Evolutionary conservation across 2,888 invertebrate species (phyloP), one percentile per base, ranked within the genome.

Genomic region (Drosophila cognata): DNA sequence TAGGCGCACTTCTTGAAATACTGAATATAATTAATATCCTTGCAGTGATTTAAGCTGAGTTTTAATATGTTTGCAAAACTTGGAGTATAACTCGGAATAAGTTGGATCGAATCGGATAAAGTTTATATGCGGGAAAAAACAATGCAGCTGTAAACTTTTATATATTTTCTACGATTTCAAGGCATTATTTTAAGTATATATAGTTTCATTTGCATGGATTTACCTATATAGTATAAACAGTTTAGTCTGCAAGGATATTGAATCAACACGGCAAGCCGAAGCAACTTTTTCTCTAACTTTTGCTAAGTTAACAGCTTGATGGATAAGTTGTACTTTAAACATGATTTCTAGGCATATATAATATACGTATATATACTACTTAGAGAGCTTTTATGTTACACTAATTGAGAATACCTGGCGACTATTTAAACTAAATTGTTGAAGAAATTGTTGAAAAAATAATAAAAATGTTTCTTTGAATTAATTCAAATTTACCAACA

Each of bases 401-500:
- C 55, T 61, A 71, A 52, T 52, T 38, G 1, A 63, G 50, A 53
- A 57, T 66, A 50, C 52, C 59, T 75, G 36, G 13, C 46, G 38
- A 61, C 41, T 74, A 56, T 41, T 56, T 5, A 29, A 59, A 43
- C 8, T 16, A 58, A 58, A 48, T 55, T 61, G 36, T 41, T 56
- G 50, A 10, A 66, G 2, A n/a, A 50, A 41, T 33, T 52, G 38
- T 53, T 46, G 7, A 52, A 57, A 41, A 60, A 60, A 63, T 64
- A 35, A 10, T 2, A 1, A 11, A 68, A 51, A 56, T 46, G 36
- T 68, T 43, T 43, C 52, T 60, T 75, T 72, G 31, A 48, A 63
- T 50, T 57, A 74, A 79, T 65, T 66, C 61, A 57, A 41, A 71
- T 80, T 82, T 71, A 77, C 72, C 79, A 82, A 74, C 62, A 71